Conservation (phyloP, 2,888 invertebrate genomes). For the Caprella mutica region DNA sequence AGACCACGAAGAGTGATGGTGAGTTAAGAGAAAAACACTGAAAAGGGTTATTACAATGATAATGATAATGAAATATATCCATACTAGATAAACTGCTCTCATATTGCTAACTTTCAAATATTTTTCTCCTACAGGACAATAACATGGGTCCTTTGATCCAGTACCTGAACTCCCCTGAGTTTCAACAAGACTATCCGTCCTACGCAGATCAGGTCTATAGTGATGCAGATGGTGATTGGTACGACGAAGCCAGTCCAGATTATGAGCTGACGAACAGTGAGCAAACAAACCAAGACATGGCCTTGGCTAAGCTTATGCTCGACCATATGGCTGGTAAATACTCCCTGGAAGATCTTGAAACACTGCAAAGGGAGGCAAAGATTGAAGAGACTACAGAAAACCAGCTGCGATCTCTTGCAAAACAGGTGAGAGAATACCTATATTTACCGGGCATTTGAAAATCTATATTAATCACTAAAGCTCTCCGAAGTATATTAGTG, state of each 20-base stretch:
- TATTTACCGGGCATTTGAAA: no score
- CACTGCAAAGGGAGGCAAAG: constrained; percentile 23
- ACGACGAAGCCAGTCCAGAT: constrained; percentile 16
- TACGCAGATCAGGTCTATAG: constrained; percentile 19
- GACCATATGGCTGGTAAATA: constrained; percentile 26
- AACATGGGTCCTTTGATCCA: not conserved
- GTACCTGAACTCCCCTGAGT: not conserved
- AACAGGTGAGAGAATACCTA: constrained; percentile 13
- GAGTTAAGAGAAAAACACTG: no score
- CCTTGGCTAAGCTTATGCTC: constrained; percentile 24
- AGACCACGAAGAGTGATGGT: no score
- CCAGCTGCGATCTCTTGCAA: constrained; percentile 25
- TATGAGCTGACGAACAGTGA: not conserved
- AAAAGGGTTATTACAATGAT: no score
- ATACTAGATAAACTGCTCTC: no score
- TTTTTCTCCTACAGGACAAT: no score
- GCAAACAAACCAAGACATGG: constrained; percentile 14
- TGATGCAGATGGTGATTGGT: constrained; percentile 30
- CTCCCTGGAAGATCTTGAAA: constrained; percentile 33
- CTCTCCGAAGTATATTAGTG: not conserved
- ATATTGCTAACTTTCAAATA: no score
- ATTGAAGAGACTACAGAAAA: constrained; percentile 31
- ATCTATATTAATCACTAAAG: not conserved
- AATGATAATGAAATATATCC: no score
- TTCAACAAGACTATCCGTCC: constrained; percentile 4